Evolutionary conservation across 2,797 vertebrate species (phyloP), one percentile per base, ranked within the genome.

Genomic region (Esox lucius): DNA sequence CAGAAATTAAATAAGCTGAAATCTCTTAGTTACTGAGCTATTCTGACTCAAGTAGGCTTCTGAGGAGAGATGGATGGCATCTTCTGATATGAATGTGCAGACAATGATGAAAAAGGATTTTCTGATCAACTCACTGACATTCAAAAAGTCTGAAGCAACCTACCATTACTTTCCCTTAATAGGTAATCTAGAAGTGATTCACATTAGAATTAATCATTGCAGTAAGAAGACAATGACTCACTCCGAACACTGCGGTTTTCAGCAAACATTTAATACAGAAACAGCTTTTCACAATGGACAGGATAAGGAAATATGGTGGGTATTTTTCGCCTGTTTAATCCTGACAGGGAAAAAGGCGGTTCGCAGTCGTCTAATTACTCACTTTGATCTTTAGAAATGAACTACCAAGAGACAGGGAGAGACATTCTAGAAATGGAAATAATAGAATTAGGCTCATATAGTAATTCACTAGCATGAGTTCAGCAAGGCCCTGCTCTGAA

Each of bases 311-410:
- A 82, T 70, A 16, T 31, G 5, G 2, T 35, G 33, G 33, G 2
- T 35, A 35, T 35, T 35, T 35, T 35, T 5, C 2, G 33, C 33
- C 17, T 19, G 78, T 46, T 68, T 31, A 46, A 31, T 31, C 51
- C 19, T 68, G 42, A 67, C 49, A 62, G 42, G 22, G 53, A 11
- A 71, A 19, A 39, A n/a, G 66, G 59, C 68, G 65, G 65, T 35
- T 13, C 26, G 48, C 68, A 26, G 62, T n/a, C 22, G 39, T 53
- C 61, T 61, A 59, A 64, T 39, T 61, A 12, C 68, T 17, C 42
- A 48, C 67, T 80, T 80, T 82, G 72, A 83, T 80, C 71, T 73
- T 35, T 16, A 64, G 62, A 79, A 75, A 81, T 77, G 72, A 77
- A 75, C 46, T 70, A 56, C 17, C 82, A 66, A 48, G 73, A 1